These are phyloP conservation scores for Microctonus brassicae DNA, from an alignment of 2,888 invertebrate genomes.

Conservation along the genomic window DNA sequence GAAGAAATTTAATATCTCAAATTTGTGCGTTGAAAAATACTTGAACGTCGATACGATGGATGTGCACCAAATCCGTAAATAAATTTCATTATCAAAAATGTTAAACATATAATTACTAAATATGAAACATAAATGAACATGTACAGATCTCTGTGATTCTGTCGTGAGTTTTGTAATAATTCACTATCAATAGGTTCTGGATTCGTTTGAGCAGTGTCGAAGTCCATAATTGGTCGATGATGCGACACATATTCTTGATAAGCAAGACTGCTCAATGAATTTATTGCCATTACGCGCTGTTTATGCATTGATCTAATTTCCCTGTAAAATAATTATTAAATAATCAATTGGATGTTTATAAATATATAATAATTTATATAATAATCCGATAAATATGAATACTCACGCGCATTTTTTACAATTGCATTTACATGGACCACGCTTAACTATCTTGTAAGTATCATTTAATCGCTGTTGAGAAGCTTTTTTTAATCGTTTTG, in stretches of 20 bases:
- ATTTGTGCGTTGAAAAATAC: slow-evolving; percentile 17
- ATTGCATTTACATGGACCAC: slow-evolving; percentile 40
- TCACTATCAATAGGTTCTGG: neutral
- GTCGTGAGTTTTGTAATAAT: slow-evolving; percentile 13
- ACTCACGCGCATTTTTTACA: slow-evolving; percentile 49
- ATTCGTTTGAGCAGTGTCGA: neutral
- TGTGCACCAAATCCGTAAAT: slow-evolving; percentile 39
- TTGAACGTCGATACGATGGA: slow-evolving; percentile 7
- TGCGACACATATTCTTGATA: slow-evolving; percentile 19
- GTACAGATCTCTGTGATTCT: slow-evolving; percentile 51
- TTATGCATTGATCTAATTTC: slow-evolving; percentile 21
- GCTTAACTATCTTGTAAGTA: slow-evolving; percentile 29
- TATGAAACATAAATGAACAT: slow-evolving; percentile 48
- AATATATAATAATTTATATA: neutral
- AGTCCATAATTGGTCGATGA: neutral
- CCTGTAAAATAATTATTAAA: too few species aligned
- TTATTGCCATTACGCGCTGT: slow-evolving; percentile 18
- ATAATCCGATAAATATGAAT: neutral
- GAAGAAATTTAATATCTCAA: slow-evolving; percentile 5
- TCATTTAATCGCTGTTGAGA: slow-evolving; percentile 36
- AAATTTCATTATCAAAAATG: slow-evolving; percentile 47
- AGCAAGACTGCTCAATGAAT: slow-evolving; percentile 30
- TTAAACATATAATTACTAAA: slow-evolving; percentile 46
- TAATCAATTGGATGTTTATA: neutral
- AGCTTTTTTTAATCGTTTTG: slow-evolving; percentile 41